phyloP scores from a whole-genome alignment of 2,888 invertebrate species.

The Melanchra persicariae region DNA sequence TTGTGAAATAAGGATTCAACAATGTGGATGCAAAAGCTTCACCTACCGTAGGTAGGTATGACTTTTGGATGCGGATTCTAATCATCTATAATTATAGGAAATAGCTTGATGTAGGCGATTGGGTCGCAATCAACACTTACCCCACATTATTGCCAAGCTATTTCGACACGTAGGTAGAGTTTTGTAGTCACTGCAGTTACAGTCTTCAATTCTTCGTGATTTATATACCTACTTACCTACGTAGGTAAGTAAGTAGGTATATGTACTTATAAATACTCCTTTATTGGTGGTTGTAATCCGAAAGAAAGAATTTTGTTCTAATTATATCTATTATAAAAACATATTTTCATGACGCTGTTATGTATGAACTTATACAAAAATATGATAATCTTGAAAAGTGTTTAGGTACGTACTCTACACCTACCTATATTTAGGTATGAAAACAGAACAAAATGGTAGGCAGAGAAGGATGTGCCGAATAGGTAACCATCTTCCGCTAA shows the following conservation, averaged over 20 bases:
- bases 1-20: background rate
- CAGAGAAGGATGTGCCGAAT: too few species aligned
- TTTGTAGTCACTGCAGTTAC: background rate
- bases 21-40: constrained; percentile 3
- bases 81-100: background rate
- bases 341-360: too few species aligned
- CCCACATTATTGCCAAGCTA: constrained; percentile 8
- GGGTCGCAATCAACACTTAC: background rate
- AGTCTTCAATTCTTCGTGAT: background rate
- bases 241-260: too few species aligned
- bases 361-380: too few species aligned
- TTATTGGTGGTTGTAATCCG: background rate
- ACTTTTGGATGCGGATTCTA: background rate
- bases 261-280: too few species aligned
- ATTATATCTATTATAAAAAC: too few species aligned
- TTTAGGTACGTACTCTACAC: too few species aligned
- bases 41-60: background rate
- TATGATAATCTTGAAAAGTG: too few species aligned
- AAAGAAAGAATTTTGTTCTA: background rate
- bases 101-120: background rate
- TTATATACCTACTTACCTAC: too few species aligned
- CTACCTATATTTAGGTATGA: too few species aligned
- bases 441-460: too few species aligned
- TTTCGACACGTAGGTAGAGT: background rate
- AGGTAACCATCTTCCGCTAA: background rate